These are phyloP conservation scores for Anhinga rufa DNA, from an alignment of 2,113 vertebrate genomes.

Conservation along the genomic window DNA sequence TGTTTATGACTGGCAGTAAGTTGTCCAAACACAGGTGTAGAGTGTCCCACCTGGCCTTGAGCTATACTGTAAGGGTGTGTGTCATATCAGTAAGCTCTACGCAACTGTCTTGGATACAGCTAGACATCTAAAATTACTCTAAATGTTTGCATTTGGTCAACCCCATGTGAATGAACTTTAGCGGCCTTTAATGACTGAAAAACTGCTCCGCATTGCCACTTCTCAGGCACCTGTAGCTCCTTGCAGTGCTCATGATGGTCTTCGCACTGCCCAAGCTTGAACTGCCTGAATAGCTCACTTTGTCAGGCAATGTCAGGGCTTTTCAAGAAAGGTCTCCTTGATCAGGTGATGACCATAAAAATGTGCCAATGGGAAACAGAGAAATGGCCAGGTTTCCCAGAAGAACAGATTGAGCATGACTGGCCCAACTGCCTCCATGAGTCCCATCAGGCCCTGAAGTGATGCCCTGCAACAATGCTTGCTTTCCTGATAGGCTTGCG, in stretches of 20 bases:
- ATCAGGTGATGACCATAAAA: background rate
- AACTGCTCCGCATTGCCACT: background rate
- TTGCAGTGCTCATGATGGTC: background rate
- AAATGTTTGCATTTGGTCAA: background rate
- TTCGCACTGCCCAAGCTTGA: background rate
- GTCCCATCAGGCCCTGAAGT: background rate
- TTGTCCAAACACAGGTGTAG: background rate
- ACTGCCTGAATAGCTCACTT: background rate
- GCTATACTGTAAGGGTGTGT: background rate
- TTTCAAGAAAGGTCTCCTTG: background rate
- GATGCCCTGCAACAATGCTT: background rate
- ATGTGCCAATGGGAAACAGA: background rate
- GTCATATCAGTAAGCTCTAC: background rate
- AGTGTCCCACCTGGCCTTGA: background rate
- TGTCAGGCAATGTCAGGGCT: background rate
- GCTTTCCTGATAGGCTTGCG: background rate
- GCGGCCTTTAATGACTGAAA: background rate
- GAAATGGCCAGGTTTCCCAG: background rate
- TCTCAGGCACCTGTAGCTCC: background rate
- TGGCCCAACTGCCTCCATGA: accelerated
- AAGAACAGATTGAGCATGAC: background rate
- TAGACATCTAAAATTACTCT: background rate
- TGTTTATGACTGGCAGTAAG: background rate
- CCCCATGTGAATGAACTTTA: background rate
- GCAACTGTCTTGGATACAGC: background rate